Evolutionary conservation across 23 tunicate genomes (phyloP), one percentile per base, ranked within the genome.

Genomic region (Phallusia fumigata): DNA sequence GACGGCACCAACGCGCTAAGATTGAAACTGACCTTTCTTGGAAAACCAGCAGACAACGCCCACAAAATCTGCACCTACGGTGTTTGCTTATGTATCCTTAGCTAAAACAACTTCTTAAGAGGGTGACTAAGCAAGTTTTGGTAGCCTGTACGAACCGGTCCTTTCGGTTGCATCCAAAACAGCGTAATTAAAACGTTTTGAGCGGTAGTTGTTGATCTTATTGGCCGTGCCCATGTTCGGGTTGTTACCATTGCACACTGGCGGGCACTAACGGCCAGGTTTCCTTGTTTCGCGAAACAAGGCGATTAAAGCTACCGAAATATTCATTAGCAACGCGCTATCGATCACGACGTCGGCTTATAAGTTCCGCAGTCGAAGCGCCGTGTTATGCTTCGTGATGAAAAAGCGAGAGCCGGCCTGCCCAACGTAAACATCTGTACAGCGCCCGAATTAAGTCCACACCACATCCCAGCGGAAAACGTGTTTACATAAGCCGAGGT

Each of bases 201-300:
- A n/a, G 47, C 47, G 47, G 47, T 5, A 21, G 69, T 58, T 58
- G 69, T 21, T 58, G 69, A 6, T 58, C 26, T 21, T 58, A 58
- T 6, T 58, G 28, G 69, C 28, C 69, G 28, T 24, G 28, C 69
- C 69, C 69, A 58, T 58, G 69, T 24, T 21, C 28, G 47, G 69
- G 69, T 3, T 58, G 69, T 58, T 58, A 21, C 28, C 28, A 58
- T 58, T 58, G 69, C 69, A 58, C 69, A 58, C 69, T 24, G 69
- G 2, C 69, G 26, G 69, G 15, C 28, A 58, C 8, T 40, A 58
- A 58, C 16, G 28, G 28, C 69, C 28, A 58, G 28, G 28, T 58
- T 58, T 58, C 28, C 69, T 13, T 58, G 69, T 58, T 24, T 58
- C 28, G 47, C 47, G 47, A 40, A 40, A 40, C 47, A 40, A 21